Conservation (phyloP, 1,140 invertebrate species). For the Rhopalosiphum maidis region DNA sequence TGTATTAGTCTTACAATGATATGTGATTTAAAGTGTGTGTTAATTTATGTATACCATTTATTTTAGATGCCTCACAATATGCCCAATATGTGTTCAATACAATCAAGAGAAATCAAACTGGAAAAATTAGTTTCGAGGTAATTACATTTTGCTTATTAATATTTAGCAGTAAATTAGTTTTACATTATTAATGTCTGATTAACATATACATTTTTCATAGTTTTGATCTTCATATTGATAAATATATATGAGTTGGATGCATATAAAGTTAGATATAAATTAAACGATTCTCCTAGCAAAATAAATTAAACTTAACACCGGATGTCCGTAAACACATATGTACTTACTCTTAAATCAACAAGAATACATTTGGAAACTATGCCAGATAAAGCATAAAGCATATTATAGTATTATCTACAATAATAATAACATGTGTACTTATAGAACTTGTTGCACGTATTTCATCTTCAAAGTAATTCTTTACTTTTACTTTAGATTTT, state of each 20-base stretch:
- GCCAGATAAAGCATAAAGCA: neutral
- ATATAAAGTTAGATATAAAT: neutral
- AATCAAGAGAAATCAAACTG: constrained; percentile 84
- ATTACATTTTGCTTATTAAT: constrained; percentile 59
- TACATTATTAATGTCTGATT: neutral
- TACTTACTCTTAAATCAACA: neutral
- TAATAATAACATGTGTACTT: neutral
- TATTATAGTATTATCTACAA: neutral
- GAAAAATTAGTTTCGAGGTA: constrained; percentile 91
- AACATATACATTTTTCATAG: neutral
- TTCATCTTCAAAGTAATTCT: neutral
- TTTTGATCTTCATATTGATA: neutral
- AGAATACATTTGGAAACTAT: neutral
- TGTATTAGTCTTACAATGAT: neutral
- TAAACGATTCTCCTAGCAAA: neutral
- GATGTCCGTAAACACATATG: neutral
- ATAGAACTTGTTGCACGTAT: neutral
- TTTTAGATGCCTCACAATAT: constrained; percentile 86
- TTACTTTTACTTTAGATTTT: neutral
- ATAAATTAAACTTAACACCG: neutral
- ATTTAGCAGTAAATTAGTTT: neutral
- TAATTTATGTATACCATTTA: constrained; percentile 58
- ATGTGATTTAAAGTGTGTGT: neutral
- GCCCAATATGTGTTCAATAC: constrained; percentile 93
- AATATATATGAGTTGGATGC: neutral